Base-by-base conservation (phyloP, 2,797 vertebrate genomes). In the Acrocephalus scirpaceus region DNA sequence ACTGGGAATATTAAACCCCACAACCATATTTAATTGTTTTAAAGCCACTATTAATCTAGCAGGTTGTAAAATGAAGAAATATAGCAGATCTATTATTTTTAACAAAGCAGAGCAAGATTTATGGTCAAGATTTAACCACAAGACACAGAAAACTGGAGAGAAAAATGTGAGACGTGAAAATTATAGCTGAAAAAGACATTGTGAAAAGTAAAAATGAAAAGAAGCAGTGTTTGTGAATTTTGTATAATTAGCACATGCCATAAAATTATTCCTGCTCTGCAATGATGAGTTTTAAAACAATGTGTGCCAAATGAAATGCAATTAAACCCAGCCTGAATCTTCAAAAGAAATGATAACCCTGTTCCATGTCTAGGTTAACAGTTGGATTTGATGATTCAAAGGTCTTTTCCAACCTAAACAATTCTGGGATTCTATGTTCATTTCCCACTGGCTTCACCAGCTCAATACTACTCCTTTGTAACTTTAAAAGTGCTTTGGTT, bases 111-210 rank as follows among this genome's bases (percentile, higher is more conserved):
- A 7, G 1, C 15, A 67, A 87, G 72, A 93, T 84, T 94, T 92
- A 91, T 7, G 32, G 84, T 34, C 34, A 50, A 73, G 86, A 87
- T 86, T 94, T 91, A 94, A 95, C 54, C 79, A 73, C 20, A 71
- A 54, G 90, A 90, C 74, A 75, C 18, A 76, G 65, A 82, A 91
- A 95, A 72, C 26, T 2, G 19, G 25, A 93, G 47, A 76, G 58
- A 87, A 92, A 92, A 87, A 93, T 80, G 75, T 23, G 47, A 93
- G 80, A 81, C 11, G 9, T 40, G 65, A 84, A 95, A 95, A 92
- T 69, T 56, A 50, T 11, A 34, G 75, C 42, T 91, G 84, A 92
- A 88, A 95, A 96, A 75, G 47, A 72, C 2, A 32, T 48, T 47
- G 64, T 65, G 82, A 83, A 85, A 92, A 93, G 78, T 51, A 42